Conservation (phyloP, 1,140 invertebrate species). For the Lutraria rhynchaena region DNA sequence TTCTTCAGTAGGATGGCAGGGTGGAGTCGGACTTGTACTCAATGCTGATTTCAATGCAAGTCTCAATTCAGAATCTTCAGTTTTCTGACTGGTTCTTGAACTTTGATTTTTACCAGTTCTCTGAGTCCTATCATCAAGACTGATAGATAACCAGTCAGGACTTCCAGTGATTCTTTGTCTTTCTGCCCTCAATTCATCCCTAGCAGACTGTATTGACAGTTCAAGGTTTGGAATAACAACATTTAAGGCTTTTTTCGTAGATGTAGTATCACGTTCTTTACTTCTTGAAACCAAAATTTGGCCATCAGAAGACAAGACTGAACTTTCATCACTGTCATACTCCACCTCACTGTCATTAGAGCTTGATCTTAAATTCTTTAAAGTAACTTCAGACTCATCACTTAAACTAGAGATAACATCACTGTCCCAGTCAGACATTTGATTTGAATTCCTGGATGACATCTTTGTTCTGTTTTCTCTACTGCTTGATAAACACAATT, state of each 20-base stretch:
- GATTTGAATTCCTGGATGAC: not conserved
- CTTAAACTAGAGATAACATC: constrained; percentile 36
- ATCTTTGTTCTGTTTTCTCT: not conserved
- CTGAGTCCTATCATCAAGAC: constrained; percentile 35
- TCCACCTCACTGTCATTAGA: constrained; percentile 12
- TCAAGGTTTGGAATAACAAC: constrained; percentile 50
- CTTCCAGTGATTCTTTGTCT: constrained; percentile 25
- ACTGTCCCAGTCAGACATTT: constrained; percentile 29
- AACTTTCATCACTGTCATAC: constrained; percentile 29
- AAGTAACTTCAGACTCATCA: constrained; percentile 52
- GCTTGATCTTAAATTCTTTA: constrained; percentile 41
- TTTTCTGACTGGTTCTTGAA: not conserved
- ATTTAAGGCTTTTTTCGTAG: constrained; percentile 21
- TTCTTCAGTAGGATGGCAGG: not conserved
- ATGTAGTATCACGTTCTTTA: not conserved
- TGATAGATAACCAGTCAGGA: constrained; percentile 50
- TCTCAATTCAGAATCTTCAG: not conserved
- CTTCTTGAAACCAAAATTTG: not conserved
- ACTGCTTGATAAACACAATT: not conserved
- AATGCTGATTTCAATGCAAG: constrained; percentile 15
- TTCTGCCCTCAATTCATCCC: constrained; percentile 52
- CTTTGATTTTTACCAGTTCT: not conserved
- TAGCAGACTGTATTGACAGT: constrained; percentile 40
- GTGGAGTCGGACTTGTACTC: constrained; percentile 28
- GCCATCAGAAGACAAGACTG: constrained; percentile 27